Evolutionary conservation across 2,113 vertebrate species (phyloP), one percentile per base, ranked within the genome.

Genomic region (Spizaetus ornatus): DNA sequence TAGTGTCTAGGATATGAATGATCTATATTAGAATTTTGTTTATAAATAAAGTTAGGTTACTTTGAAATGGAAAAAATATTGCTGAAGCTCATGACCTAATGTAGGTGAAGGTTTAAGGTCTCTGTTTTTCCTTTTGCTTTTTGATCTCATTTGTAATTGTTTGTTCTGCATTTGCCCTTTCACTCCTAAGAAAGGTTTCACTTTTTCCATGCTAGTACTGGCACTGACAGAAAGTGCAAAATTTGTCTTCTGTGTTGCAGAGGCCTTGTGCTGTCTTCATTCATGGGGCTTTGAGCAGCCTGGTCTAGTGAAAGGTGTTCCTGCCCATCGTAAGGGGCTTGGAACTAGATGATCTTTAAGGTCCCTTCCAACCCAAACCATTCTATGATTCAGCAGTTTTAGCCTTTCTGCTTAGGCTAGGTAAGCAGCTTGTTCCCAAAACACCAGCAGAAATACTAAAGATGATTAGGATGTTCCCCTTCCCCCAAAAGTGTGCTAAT

Each of bases 91-190:
- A 0, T 83, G 76, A 65, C 55, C 45, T 73, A 36, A 36, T 6
- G 1, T 6, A 72, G 76, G 67, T 71, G 42, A 92, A 78, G 45
- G 67, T 81, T 89, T 83, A 91, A 50, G 47, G 36, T 8, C 3
- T 38, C 72, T 83, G n/a, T 12, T 83, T 72, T 43, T 76, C 50
- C 36, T 69, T 80, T 56, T 67, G 10, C 72, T 81, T 83, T 50
- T 45, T 43, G 71, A 82, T 86, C 40, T 77, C 7, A 3, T 22
- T 61, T 90, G 59, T 84, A 50, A 58, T 66, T 73, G 48, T 71
- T 91, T 89, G 56, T 73, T 89, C 59, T 91, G 65, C 40, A 5
- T 80, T 82, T 95, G 61, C 56, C 83, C 77, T 94, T 91, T 93
- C 52, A 21, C 52, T 86, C 65, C n/a, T 36, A 3, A 4, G 70